Evolutionary conservation across 2,113 vertebrate species (phyloP).

Genomic region (Athene cunicularia): DNA sequence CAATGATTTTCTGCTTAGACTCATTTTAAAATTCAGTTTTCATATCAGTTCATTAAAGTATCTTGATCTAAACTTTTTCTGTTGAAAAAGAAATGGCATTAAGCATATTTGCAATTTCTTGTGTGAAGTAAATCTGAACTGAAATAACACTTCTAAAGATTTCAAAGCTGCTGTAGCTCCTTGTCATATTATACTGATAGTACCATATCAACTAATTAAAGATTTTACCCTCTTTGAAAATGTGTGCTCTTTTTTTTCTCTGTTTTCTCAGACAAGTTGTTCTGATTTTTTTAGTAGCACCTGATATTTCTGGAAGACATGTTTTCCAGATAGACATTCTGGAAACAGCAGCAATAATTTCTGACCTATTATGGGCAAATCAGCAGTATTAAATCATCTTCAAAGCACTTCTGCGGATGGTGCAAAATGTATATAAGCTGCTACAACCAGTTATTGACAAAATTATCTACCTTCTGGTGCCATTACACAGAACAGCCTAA

Average conservation of each 20-base stretch:
- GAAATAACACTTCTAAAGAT: background rate
- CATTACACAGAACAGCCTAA: slow-evolving; percentile 58
- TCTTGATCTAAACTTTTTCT: background rate
- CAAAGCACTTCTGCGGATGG: slow-evolving; percentile 37
- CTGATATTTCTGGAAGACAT: background rate
- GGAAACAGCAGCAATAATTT: slow-evolving; percentile 25
- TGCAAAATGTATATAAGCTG: slow-evolving; percentile 35
- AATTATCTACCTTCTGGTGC: slow-evolving; percentile 63
- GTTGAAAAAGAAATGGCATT: background rate
- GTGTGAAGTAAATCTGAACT: background rate
- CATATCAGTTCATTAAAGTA: background rate
- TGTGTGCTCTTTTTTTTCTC: background rate
- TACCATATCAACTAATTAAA: background rate
- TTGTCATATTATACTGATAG: background rate
- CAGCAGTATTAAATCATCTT: slow-evolving; percentile 39
- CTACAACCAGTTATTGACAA: slow-evolving; percentile 41
- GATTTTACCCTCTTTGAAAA: background rate
- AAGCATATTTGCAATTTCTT: background rate
- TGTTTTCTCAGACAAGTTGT: background rate
- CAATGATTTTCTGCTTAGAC: background rate
- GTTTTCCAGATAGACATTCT: background rate
- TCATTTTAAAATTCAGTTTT: background rate
- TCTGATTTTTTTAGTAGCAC: background rate
- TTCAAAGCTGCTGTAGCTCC: background rate
- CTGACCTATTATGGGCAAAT: slow-evolving; percentile 45